Evolutionary conservation across 2,113 vertebrate genomes (phyloP).

Genomic region (Pteropus alecto): DNA sequence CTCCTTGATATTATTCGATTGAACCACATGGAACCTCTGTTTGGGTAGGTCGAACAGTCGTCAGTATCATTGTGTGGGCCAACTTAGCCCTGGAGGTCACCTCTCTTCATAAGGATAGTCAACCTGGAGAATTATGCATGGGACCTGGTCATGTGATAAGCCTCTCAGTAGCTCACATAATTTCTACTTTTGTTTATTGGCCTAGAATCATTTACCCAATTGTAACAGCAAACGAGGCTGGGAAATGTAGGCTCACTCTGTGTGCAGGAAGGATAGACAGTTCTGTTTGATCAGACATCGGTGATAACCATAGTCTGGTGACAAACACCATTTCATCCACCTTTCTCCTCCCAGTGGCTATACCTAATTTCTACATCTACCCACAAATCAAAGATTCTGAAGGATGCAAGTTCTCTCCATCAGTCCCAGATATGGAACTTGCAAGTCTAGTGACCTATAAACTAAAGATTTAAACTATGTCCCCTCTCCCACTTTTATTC

Average conservation of each 20-base stretch:
- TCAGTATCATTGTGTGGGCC: background rate
- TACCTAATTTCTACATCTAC: background rate
- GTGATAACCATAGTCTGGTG: background rate
- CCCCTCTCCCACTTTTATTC: background rate
- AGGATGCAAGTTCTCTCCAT: background rate
- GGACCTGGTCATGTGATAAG: background rate
- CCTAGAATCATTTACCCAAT: background rate
- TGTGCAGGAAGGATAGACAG: background rate
- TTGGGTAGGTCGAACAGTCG: background rate
- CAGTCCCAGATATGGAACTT: background rate
- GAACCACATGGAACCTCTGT: background rate
- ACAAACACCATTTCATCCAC: background rate
- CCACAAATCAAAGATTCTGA: background rate
- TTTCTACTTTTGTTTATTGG: background rate
- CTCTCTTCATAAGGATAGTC: background rate
- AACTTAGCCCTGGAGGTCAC: no score
- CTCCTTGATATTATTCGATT: background rate
- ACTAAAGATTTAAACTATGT: background rate
- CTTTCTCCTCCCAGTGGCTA: fast-evolving
- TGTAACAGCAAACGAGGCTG: background rate
- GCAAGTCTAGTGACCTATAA: background rate
- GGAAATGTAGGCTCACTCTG: background rate
- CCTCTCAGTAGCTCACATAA: background rate
- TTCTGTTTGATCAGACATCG: background rate
- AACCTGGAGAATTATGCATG: background rate